Evolutionary conservation across 2,888 invertebrate genomes (phyloP), one percentile per base, ranked within the genome.

Genomic region (Cerastis leucographa): DNA sequence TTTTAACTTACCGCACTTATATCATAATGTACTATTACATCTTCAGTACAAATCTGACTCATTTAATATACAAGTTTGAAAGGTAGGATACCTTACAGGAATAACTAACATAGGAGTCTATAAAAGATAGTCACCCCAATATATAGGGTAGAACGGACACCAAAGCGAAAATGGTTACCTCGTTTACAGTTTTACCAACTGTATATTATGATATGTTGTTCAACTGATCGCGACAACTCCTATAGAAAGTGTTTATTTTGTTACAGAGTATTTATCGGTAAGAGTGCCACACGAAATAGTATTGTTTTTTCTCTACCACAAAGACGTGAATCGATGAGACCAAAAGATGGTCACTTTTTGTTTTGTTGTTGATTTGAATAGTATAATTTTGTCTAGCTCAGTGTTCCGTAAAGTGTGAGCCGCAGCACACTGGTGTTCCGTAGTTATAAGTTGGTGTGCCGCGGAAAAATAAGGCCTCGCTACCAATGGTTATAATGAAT

Each of bases 31-130:
- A 67, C 44, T 68, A 62, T 35, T 25, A 68, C 19, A 72, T 69
- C 44, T 68, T 62, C 44, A 56, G 25, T 66, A 62, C 59, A 72
- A 56, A 54, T 71, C 56, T 66, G 80, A 67, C 70, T 74, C 25
- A 65, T 65, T 17, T 59, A 64, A 59, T 35, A 35, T 35, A 35
- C n/a, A 12, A 35, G 51, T 64, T 61, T 71, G 2, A 46, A n/a
- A 46, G 4, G 1, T 25, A 56, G 14, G n/a, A n/a, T n/a, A 6
- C 29, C 51, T 17, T 25, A 44, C 9, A 56, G 46, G 2, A 80
- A n/a, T 78, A 65, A 76, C 46, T 29, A 40, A 75, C 7, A 54
- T 9, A 56, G 9, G n/a, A 11, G n/a, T 44, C 17, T 46, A n/a
- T 2, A 6, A 7, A 78, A 40, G n/a, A 44, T 17, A 40, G 6